A percentile compares a stretch with the other conserved stretches of the same genome.
Evolutionary conservation across 2,113 vertebrate species (phyloP).

Genomic region (Deroptyus accipitrinus): DNA sequence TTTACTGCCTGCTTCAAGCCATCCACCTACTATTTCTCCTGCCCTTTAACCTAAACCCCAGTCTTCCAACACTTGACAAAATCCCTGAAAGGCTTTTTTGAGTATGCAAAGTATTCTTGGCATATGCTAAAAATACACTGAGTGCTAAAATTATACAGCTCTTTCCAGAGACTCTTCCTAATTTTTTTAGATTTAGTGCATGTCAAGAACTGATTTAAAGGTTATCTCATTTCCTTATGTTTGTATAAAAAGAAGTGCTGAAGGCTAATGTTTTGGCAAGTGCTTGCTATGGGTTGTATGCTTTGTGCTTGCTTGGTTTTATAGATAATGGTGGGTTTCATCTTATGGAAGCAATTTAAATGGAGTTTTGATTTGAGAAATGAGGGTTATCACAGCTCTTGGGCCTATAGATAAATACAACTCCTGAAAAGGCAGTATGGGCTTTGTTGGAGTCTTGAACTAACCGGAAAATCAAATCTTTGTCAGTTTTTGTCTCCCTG

Average conservation of each 20-base stretch:
- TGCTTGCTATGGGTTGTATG: background rate
- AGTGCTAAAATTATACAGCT: constrained; percentile 27
- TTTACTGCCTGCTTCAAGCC: background rate
- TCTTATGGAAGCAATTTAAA: background rate
- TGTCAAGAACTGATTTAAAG: constrained; percentile 36
- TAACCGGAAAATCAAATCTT: background rate
- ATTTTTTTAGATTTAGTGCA: constrained; percentile 40
- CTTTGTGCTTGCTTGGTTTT: background rate
- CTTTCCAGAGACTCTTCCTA: constrained; percentile 42
- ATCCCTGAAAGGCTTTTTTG: background rate
- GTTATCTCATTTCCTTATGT: constrained; percentile 41
- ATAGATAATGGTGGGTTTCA: background rate
- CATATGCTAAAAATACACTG: constrained; percentile 42
- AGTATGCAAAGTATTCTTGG: constrained; percentile 2
- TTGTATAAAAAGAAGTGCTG: constrained; percentile 31
- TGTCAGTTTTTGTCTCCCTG: background rate
- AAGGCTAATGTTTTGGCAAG: constrained; percentile 15
- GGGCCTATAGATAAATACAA: background rate
- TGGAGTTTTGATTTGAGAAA: background rate
- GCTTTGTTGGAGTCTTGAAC: background rate
- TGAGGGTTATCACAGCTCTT: background rate
- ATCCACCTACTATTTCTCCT: background rate
- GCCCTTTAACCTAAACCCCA: background rate
- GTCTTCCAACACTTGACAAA: background rate
- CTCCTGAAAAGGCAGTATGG: background rate